phyloP scores from a whole-genome alignment of 2,888 invertebrate species.

The Drosophila fulvimacula region DNA sequence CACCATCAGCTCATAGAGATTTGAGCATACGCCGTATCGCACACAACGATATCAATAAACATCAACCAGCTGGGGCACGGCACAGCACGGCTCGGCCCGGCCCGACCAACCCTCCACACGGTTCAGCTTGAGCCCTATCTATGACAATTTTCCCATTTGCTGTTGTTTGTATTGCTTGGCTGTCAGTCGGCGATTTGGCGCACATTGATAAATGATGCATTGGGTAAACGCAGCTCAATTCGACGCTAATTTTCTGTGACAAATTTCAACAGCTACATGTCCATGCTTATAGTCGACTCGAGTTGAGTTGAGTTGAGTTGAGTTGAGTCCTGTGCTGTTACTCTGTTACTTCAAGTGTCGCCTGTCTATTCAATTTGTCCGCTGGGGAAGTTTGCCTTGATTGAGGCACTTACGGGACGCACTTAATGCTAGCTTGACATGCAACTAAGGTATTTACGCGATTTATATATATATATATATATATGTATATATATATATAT shows the following conservation, averaged over 20 bases:
- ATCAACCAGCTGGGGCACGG: background rate
- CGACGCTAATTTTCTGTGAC: slow-evolving; percentile 73
- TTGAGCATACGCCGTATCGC: slow-evolving; percentile 8
- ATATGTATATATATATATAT: background rate
- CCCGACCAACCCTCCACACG: slow-evolving; percentile 1
- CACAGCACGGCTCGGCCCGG: background rate
- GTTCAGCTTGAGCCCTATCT: background rate
- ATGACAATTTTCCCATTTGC: slow-evolving; percentile 7
- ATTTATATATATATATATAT: background rate
- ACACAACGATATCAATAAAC: slow-evolving; percentile 3
- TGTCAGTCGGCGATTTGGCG: slow-evolving; percentile 63
- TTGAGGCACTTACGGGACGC: slow-evolving; percentile 49
- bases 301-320: background rate
- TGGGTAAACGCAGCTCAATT: slow-evolving; percentile 22
- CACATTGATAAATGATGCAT: slow-evolving; percentile 60
- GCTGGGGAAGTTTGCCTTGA: slow-evolving; percentile 32
- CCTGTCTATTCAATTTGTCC: slow-evolving; percentile 54
- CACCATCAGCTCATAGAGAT: slow-evolving; percentile 27
- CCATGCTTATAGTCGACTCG: slow-evolving; percentile 55
- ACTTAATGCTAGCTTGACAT: slow-evolving; percentile 64
- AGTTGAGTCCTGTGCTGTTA: slow-evolving; percentile 20
- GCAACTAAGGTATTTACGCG: slow-evolving; percentile 44
- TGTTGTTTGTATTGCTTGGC: slow-evolving; percentile 70
- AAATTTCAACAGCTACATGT: slow-evolving; percentile 61
- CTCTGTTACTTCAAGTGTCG: slow-evolving; percentile 35